phyloP scores from a whole-genome alignment of 2,888 invertebrate species.

The Nephrotoma flavescens region DNA sequence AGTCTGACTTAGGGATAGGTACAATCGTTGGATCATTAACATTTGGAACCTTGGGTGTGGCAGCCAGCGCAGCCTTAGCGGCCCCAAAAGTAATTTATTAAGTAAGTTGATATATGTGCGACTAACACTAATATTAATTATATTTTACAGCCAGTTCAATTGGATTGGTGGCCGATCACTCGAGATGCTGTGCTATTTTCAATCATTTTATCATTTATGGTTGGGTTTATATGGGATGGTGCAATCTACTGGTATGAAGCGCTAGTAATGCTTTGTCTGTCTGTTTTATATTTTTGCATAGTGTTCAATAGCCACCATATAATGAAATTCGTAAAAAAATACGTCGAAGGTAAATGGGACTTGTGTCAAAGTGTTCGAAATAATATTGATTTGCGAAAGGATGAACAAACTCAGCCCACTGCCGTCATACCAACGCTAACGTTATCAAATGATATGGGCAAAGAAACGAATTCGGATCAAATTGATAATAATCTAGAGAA shows the following conservation, averaged over 20 bases:
- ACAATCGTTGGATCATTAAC: slow-evolving; percentile 79
- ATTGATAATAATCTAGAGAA: neutral
- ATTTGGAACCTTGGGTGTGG: slow-evolving; percentile 76
- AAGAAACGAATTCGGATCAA: neutral
- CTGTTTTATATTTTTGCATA: slow-evolving; percentile 55
- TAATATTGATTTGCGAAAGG: slow-evolving; percentile 15
- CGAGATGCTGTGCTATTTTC: slow-evolving; percentile 68
- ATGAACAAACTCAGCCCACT: too few relatives aligned
- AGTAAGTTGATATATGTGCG: slow-evolving; percentile 3
- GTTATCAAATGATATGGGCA: neutral
- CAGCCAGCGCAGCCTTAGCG: slow-evolving; percentile 63
- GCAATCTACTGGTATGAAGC: slow-evolving; percentile 69
- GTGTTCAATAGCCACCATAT: slow-evolving; percentile 53
- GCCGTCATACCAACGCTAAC: neutral
- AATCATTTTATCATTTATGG: slow-evolving; percentile 51
- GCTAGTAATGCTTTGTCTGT: slow-evolving; percentile 51
- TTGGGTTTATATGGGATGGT: slow-evolving; percentile 64
- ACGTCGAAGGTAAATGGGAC: slow-evolving; percentile 29
- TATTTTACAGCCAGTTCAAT: slow-evolving; percentile 46
- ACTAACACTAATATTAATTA: neutral
- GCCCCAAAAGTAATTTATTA: slow-evolving; percentile 43
- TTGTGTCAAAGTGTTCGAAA: slow-evolving; percentile 18
- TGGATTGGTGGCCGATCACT: slow-evolving; percentile 69
- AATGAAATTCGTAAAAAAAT: slow-evolving; percentile 27
- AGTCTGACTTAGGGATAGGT: slow-evolving; percentile 74